Evolutionary conservation across 2,113 vertebrate genomes (phyloP).

Genomic region (Thalassoma bifasciatum): DNA sequence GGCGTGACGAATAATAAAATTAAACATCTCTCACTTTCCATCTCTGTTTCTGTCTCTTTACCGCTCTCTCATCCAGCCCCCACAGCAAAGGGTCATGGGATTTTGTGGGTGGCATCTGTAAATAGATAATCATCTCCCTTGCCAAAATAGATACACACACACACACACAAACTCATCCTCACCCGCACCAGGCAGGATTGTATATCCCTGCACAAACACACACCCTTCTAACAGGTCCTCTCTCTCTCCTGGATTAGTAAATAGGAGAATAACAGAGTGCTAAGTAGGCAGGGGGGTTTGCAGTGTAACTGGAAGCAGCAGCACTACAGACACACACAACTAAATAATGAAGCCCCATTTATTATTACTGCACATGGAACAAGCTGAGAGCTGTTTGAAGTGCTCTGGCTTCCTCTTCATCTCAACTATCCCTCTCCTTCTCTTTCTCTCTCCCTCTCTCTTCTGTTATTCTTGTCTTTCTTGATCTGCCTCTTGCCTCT

Average conservation of each 20-base stretch:
- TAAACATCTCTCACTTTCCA: slow-evolving; percentile 17
- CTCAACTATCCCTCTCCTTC: slow-evolving; percentile 25
- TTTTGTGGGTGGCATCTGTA: slow-evolving; percentile 83
- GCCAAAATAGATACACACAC: slow-evolving; percentile 50
- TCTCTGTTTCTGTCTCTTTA: slow-evolving; percentile 31
- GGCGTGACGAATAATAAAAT: neutral
- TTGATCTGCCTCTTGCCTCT: slow-evolving; percentile 16
- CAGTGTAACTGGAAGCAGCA: slow-evolving; percentile 53
- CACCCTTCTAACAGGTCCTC: slow-evolving; percentile 45
- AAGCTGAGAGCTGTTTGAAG: slow-evolving; percentile 68
- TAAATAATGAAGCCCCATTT: slow-evolving; percentile 74
- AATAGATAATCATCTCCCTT: slow-evolving; percentile 81
- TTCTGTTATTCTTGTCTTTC: slow-evolving; percentile 7
- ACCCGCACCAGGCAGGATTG: slow-evolving; percentile 16
- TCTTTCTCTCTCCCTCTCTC: slow-evolving; percentile 1
- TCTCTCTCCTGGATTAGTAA: slow-evolving; percentile 55
- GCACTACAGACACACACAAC: slow-evolving; percentile 59
- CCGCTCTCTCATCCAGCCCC: slow-evolving; percentile 62
- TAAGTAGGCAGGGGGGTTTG: slow-evolving; percentile 58
- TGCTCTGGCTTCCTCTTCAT: slow-evolving; percentile 51
- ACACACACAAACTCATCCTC: slow-evolving; percentile 17
- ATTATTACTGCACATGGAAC: slow-evolving; percentile 71
- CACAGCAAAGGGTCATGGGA: slow-evolving; percentile 79
- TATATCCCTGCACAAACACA: slow-evolving; percentile 26
- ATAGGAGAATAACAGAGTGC: slow-evolving; percentile 51